Conservation (phyloP, 2,888 invertebrate species). For the Agrotis clavis region DNA sequence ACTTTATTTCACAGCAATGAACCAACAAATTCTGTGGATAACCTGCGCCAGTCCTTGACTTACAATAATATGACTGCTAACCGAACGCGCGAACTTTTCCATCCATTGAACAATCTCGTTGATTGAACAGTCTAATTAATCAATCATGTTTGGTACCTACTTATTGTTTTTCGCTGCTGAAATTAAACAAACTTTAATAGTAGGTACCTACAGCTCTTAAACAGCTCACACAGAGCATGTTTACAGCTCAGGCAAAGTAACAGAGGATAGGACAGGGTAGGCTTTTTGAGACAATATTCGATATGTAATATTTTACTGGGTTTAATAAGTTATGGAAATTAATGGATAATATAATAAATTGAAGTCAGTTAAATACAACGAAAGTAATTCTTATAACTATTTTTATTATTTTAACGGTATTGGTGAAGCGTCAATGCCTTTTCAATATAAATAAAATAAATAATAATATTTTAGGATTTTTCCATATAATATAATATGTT, state of each 20-base stretch:
- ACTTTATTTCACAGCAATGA: background rate
- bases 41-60: slow-evolving; percentile 34
- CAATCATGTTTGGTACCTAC: background rate
- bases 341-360: no score
- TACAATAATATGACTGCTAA: slow-evolving; percentile 27
- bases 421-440: no score
- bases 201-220: background rate
- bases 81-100: slow-evolving; percentile 42
- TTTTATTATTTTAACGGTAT: background rate
- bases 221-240: no score
- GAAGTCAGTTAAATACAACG: no score
- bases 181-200: slow-evolving; percentile 10
- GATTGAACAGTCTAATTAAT: slow-evolving; percentile 1
- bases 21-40: slow-evolving; percentile 26
- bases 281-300: background rate
- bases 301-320: no score
- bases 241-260: no score
- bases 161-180: background rate
- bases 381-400: no score
- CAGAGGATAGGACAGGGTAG: no score
- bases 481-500: no score
- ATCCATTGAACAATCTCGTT: background rate
- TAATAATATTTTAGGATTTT: no score
- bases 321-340: no score
- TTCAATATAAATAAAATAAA: no score